Evolutionary conservation across 2,888 invertebrate genomes (phyloP).

Genomic region (Aphodius sticticus): DNA sequence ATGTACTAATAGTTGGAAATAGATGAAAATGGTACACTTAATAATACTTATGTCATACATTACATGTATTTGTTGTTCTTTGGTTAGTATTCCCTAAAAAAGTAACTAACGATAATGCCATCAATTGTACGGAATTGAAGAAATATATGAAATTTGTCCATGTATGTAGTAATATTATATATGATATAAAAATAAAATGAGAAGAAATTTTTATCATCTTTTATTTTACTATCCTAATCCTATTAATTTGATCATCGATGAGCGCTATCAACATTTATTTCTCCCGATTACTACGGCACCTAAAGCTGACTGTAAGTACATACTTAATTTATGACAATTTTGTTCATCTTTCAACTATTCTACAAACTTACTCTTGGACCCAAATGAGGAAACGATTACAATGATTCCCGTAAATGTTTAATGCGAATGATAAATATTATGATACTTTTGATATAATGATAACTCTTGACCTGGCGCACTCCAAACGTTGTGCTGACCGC

Average conservation of each 20-base stretch:
- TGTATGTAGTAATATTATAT: slow-evolving; percentile 28
- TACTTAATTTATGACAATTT: too few relatives aligned
- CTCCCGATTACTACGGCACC: too few relatives aligned
- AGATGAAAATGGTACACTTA: slow-evolving; percentile 14
- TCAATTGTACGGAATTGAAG: slow-evolving; percentile 33
- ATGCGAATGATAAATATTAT: too few relatives aligned
- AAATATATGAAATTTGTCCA: slow-evolving; percentile 31
- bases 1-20: slow-evolving; percentile 22
- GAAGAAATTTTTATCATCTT: background rate
- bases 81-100: slow-evolving; percentile 24
- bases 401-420: too few relatives aligned
- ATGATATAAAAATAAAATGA: slow-evolving; percentile 30
- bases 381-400: too few relatives aligned
- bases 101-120: slow-evolving; percentile 18
- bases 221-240: background rate
- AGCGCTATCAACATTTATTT: too few relatives aligned
- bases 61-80: slow-evolving; percentile 22
- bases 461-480: too few relatives aligned
- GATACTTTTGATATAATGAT: too few relatives aligned
- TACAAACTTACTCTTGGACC: too few relatives aligned
- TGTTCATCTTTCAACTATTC: too few relatives aligned
- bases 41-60: slow-evolving; percentile 14
- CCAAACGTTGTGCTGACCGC: too few relatives aligned
- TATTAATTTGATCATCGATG: background rate
- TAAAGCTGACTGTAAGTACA: too few relatives aligned